Evolutionary conservation across 2,797 vertebrate genomes (phyloP), one percentile per base, ranked within the genome.

Genomic region (Pipistrellus pipistrellus): DNA sequence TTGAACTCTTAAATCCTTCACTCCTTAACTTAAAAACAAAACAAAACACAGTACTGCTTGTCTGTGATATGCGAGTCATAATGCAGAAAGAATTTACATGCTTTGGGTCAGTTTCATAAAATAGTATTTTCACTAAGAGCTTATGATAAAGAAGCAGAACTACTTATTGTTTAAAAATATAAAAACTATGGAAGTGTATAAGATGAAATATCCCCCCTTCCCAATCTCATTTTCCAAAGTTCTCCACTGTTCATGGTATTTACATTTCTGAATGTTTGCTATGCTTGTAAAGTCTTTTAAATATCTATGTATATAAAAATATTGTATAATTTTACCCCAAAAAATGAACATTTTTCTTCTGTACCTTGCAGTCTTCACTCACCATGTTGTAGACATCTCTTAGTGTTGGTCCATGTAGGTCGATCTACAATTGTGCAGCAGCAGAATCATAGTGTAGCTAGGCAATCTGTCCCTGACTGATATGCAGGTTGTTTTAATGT

Each of bases 81-180:
- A 91, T 69, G 85, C 92, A 96, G 92, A 92, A 30, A 96, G 91
- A 92, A 30, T 95, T 93, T 96, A 66, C 85, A 97, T 95, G 94
- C 91, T 97, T 96, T 96, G 59, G 84, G 80, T 83, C 89, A 94
- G 85, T 98, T 97, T 94, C 96, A 88, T 93, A 97, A 98, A 91
- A 90, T 12, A 95, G 21, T 55, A 89, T 92, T 98, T 97, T 97
- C 93, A 97, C 64, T 95, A 95, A 92, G 91, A 86, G 57, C 55
- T 92, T 53, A 90, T 64, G 96, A 97, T 93, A 76, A 96, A 96
- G 97, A 96, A 13, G 1, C 89, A 97, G 87, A 91, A 90, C 18
- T 95, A 46, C 95, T 97, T 69, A 6, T 57, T 93, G 32, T n/a
- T 66, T 53, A 53, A 77, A 77, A 10, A 77, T 77, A 53, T 66